These are phyloP conservation scores for Cephus pulcher DNA, from an alignment of 2,888 invertebrate genomes.

Conservation along the genomic window DNA sequence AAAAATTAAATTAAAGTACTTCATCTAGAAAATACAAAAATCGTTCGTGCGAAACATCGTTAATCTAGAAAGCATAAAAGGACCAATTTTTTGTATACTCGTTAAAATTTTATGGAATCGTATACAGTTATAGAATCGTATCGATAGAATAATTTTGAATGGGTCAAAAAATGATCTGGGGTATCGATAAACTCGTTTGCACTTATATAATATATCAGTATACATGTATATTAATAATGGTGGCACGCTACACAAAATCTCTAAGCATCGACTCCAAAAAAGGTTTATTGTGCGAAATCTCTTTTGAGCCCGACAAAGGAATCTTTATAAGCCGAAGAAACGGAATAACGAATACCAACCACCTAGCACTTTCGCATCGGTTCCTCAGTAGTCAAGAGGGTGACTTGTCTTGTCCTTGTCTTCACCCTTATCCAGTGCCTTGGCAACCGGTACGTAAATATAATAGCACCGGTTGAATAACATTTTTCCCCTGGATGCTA, in stretches of 20 bases:
- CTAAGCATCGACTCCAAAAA: background rate
- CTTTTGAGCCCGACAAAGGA: background rate
- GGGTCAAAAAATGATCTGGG: no score
- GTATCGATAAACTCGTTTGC: background rate
- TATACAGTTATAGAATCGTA: background rate
- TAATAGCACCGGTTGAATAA: background rate
- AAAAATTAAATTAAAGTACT: no score
- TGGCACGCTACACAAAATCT: background rate
- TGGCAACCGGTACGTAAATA: background rate
- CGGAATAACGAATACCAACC: background rate
- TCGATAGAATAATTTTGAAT: background rate
- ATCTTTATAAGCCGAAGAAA: background rate
- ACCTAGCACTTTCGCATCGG: background rate
- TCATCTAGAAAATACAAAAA: no score
- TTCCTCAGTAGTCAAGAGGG: background rate
- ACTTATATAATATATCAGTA: background rate
- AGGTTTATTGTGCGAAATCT: background rate
- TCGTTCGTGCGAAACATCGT: no score
- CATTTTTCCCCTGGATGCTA: background rate
- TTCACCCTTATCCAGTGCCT: background rate
- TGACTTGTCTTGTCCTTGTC: background rate
- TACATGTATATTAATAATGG: background rate
- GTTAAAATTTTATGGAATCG: background rate
- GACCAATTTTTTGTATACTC: no score
- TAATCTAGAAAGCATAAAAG: no score